These are phyloP conservation scores for Drosophila niveifrons DNA, from an alignment of 2,888 invertebrate genomes.

Conservation along the genomic window DNA sequence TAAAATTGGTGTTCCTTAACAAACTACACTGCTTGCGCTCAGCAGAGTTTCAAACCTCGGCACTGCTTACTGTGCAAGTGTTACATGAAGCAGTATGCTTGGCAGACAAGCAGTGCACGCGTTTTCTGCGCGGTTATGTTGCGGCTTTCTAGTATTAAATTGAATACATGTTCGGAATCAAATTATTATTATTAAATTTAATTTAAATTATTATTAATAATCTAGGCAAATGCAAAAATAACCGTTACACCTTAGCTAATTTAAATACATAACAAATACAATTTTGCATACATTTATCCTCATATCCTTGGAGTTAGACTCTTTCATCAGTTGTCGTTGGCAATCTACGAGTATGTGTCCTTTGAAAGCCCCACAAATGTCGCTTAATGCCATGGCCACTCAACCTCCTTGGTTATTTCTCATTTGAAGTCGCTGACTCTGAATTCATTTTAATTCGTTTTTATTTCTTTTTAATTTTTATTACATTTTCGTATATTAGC, in stretches of 20 bases:
- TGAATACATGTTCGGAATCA: not conserved
- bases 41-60: slow-evolving; percentile 9
- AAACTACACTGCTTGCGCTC: slow-evolving; percentile 8
- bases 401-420: slow-evolving; percentile 10
- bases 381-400: slow-evolving; percentile 39
- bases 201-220: too few species aligned
- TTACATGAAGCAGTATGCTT: not conserved
- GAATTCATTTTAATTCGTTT: slow-evolving; percentile 83
- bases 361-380: slow-evolving; percentile 64
- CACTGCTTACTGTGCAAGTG: not conserved
- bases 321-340: slow-evolving; percentile 1
- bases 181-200: not conserved
- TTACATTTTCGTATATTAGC: slow-evolving; percentile 84
- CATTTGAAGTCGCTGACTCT: slow-evolving; percentile 53
- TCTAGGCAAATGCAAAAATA: not conserved
- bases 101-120: not conserved
- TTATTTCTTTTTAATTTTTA: slow-evolving; percentile 85
- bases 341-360: slow-evolving; percentile 55
- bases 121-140: not conserved
- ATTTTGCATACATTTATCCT: not conserved
- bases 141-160: not conserved
- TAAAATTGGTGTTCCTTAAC: not conserved
- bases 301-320: not conserved
- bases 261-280: too few species aligned
- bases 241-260: too few species aligned